Conservation (phyloP, 2,113 vertebrate genomes). For the Rhinichthys klamathensis region DNA sequence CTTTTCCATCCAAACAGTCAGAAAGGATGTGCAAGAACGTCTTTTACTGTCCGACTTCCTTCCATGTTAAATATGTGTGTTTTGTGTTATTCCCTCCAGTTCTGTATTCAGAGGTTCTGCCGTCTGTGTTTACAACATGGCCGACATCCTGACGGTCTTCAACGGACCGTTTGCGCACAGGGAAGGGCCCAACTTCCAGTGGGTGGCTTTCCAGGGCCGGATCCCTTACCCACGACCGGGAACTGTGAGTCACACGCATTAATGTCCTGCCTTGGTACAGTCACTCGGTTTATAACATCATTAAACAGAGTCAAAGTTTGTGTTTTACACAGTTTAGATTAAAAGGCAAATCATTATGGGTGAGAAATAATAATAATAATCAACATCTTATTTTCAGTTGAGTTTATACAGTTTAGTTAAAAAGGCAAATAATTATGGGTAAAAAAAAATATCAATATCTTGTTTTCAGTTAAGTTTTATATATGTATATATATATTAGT, state of each 20-base stretch:
- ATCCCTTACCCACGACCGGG: constrained; percentile 96
- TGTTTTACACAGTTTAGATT: not conserved
- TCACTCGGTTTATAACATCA: not conserved
- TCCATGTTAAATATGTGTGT: not conserved
- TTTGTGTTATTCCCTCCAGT: constrained; percentile 69
- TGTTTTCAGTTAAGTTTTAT: no score
- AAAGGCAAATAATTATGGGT: no score
- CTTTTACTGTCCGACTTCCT: not conserved
- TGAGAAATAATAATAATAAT: constrained; percentile 1
- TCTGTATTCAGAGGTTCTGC: constrained; percentile 98
- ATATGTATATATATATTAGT: no score
- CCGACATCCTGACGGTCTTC: constrained; percentile 96
- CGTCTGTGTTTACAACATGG: constrained; percentile 95
- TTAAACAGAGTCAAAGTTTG: not conserved
- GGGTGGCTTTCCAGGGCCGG: constrained; percentile 94
- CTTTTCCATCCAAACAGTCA: not conserved
- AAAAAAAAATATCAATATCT: no score
- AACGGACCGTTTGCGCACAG: constrained; percentile 98
- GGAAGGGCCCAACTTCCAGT: constrained; percentile 95
- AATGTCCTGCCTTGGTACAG: not conserved
- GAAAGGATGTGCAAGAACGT: not conserved
- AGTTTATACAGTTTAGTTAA: not conserved
- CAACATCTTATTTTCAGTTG: not conserved
- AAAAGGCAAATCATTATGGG: not conserved
- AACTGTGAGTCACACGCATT: constrained; percentile 82